Conservation (phyloP, 2,888 invertebrate species). For the Ormyrus thymus region DNA sequence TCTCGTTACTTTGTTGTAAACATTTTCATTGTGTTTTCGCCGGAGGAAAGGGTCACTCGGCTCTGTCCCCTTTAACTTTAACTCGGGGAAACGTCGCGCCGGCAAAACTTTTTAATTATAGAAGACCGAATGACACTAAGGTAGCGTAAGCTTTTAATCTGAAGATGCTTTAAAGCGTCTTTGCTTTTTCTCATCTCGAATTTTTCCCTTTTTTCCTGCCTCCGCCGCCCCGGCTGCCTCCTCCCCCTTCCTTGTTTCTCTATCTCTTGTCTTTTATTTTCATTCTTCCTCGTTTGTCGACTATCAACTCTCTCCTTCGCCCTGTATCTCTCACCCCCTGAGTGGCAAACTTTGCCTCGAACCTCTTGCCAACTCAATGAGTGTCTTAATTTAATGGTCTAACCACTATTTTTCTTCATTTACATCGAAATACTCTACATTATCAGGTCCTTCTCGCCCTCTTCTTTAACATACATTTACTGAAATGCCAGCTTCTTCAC, state of each 20-base stretch:
- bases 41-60: neutral
- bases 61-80: slow-evolving; percentile 37
- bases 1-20: slow-evolving; percentile 56
- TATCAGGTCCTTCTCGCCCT: no score
- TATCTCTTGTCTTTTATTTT: slow-evolving; percentile 36
- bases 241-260: slow-evolving; percentile 32
- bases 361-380: slow-evolving; percentile 52
- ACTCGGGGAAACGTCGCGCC: slow-evolving; percentile 32
- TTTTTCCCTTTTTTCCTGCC: slow-evolving; percentile 9
- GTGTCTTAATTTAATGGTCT: slow-evolving; percentile 53
- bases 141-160: slow-evolving; percentile 63
- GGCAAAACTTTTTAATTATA: slow-evolving; percentile 60
- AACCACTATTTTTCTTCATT: slow-evolving; percentile 23
- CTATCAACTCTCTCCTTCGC: slow-evolving; percentile 26
- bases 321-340: neutral
- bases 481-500: no score
- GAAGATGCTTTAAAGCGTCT: slow-evolving; percentile 57
- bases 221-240: neutral
- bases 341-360: slow-evolving; percentile 38
- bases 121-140: slow-evolving; percentile 61
- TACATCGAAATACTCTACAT: neutral
- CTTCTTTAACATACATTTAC: no score
- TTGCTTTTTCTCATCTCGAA: slow-evolving; percentile 39
- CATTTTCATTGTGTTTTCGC: slow-evolving; percentile 54
- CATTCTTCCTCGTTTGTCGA: slow-evolving; percentile 46